These are phyloP conservation scores for Echinometra lucunter DNA, from an alignment of 53 echinoderm and acorn worm species.

Conservation along the genomic window DNA sequence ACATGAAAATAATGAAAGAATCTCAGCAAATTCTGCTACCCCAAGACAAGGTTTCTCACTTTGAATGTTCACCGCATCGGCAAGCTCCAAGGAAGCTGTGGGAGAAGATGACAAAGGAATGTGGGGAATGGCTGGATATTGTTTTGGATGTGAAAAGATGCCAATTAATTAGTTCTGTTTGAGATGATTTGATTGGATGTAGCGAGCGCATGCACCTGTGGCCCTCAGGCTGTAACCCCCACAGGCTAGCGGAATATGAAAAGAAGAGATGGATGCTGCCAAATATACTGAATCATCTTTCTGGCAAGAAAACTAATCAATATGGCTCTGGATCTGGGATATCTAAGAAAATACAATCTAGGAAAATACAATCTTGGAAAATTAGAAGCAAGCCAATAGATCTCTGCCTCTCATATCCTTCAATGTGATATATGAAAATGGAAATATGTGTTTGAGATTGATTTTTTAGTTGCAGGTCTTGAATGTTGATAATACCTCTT, in stretches of 20 bases:
- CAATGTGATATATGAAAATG: background rate
- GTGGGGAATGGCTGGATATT: background rate
- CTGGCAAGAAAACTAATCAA: slow-evolving; percentile 46
- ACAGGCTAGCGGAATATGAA: background rate
- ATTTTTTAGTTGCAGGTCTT: background rate
- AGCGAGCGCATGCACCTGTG: slow-evolving; percentile 59
- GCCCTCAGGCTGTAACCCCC: background rate
- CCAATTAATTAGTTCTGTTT: slow-evolving; percentile 73
- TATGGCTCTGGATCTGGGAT: slow-evolving; percentile 4
- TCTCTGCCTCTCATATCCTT: background rate
- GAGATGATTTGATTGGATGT: slow-evolving; percentile 63
- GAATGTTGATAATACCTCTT: background rate
- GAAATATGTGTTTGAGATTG: background rate
- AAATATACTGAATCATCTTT: slow-evolving; percentile 43
- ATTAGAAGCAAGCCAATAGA: background rate
- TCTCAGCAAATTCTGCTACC: background rate
- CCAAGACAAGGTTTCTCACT: background rate
- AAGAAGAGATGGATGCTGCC: background rate
- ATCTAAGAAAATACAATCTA: slow-evolving; percentile 7
- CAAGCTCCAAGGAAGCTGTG: background rate
- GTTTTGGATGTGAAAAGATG: slow-evolving; percentile 33
- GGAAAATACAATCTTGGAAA: background rate
- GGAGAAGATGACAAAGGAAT: background rate
- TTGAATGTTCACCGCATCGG: background rate
- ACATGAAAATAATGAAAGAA: slow-evolving; percentile 26